Conservation (phyloP, 2,113 vertebrate species). For the Antennarius striatus region DNA sequence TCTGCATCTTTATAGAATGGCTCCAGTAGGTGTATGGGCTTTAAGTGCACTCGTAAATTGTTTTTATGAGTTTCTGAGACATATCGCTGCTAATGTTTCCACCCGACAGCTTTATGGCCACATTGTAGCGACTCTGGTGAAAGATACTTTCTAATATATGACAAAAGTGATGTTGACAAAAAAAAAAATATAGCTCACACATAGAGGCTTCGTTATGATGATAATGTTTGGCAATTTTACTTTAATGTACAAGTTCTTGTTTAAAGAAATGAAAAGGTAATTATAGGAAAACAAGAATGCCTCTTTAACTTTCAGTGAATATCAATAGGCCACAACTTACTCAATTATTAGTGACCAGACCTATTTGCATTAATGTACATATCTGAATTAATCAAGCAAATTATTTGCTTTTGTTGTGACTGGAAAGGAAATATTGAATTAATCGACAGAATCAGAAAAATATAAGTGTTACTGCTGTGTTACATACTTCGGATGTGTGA, state of each 20-base stretch:
- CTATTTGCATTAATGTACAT: not conserved
- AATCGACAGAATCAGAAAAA: conserved; percentile 4
- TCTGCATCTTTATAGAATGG: conserved; percentile 75
- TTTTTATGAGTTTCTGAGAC: conserved; percentile 81
- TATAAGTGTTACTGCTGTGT: conserved; percentile 6
- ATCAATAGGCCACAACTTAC: not conserved
- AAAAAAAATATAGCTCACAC: conserved; percentile 22
- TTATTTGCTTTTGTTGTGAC: not conserved
- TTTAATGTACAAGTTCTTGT: not conserved
- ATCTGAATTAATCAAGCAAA: not conserved
- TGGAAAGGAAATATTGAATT: not conserved
- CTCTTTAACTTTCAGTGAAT: not conserved
- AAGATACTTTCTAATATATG: conserved; percentile 67
- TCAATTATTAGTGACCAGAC: not conserved
- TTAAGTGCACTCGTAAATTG: conserved; percentile 82
- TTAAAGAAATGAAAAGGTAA: conserved; percentile 1
- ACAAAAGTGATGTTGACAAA: conserved; percentile 68
- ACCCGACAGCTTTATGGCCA: conserved; percentile 73
- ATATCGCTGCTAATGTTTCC: conserved; percentile 80
- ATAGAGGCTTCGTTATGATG: conserved; percentile 42
- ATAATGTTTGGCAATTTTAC: conserved; percentile 31
- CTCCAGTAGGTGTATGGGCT: conserved; percentile 73
- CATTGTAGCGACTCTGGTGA: conserved; percentile 69
- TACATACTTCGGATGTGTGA: conserved; percentile 2
- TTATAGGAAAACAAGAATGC: not conserved